A percentile compares a stretch with the other conserved stretches of the same genome.
These are phyloP conservation scores for Tiliacea citrago DNA, from an alignment of 2,888 invertebrate genomes.

Conservation along the genomic window DNA sequence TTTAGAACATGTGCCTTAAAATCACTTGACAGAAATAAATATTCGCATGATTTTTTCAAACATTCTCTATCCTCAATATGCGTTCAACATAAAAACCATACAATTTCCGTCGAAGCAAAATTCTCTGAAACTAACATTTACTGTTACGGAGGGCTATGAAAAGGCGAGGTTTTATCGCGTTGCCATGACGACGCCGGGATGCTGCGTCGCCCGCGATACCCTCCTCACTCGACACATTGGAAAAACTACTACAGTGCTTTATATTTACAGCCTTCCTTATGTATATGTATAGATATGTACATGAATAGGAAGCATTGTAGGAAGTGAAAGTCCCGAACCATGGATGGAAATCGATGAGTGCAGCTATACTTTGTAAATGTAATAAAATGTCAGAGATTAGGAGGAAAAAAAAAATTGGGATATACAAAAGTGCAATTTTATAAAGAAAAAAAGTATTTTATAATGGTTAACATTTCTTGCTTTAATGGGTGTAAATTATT, in stretches of 20 bases:
- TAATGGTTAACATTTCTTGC: neutral
- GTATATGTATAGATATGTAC: constrained; percentile 69
- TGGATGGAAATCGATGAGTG: constrained; percentile 58
- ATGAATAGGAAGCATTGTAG: constrained; percentile 68
- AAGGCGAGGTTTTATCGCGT: constrained; percentile 91
- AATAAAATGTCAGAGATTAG: constrained; percentile 31
- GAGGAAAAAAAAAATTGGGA: constrained; percentile 15
- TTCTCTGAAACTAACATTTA: constrained; percentile 78
- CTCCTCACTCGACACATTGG: constrained; percentile 82
- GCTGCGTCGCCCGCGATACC: constrained; percentile 86
- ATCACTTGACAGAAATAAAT: neutral
- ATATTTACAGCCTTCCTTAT: constrained; percentile 80
- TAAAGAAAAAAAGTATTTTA: neutral
- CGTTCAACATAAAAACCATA: constrained; percentile 59
- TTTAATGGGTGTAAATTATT: neutral
- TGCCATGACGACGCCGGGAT: constrained; percentile 87
- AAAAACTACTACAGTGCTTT: constrained; percentile 85
- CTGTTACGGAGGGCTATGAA: constrained; percentile 86
- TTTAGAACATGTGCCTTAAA: neutral
- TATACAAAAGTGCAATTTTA: constrained; percentile 15
- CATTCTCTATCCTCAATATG: constrained; percentile 12
- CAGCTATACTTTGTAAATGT: constrained; percentile 23
- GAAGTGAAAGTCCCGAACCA: constrained; percentile 68
- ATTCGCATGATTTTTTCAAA: constrained; percentile 1
- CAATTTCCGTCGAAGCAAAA: constrained; percentile 59